These are phyloP conservation scores for Rhipidura dahli DNA, from an alignment of 2,113 vertebrate genomes.

Conservation along the genomic window DNA sequence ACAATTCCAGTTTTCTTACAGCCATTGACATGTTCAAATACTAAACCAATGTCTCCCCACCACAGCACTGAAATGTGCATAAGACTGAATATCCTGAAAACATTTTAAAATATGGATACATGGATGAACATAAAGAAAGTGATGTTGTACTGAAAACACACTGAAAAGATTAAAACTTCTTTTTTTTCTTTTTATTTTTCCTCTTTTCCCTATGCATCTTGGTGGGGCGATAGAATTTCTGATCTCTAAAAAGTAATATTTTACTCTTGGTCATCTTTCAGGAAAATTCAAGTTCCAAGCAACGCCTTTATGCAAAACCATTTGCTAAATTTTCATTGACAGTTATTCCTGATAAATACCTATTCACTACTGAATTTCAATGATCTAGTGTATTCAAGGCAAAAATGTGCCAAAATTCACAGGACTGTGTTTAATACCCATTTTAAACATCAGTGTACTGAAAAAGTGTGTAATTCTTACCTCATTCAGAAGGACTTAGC, in stretches of 20 bases:
- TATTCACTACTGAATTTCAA: neutral
- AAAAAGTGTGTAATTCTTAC: neutral
- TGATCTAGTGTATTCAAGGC: neutral
- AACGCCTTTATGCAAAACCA: neutral
- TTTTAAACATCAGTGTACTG: neutral
- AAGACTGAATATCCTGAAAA: neutral
- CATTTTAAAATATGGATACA: neutral
- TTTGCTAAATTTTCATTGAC: neutral
- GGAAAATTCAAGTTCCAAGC: neutral
- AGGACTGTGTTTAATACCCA: neutral
- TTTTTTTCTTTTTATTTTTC: fast-evolving
- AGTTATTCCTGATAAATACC: neutral
- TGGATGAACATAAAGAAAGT: neutral
- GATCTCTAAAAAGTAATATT: neutral
- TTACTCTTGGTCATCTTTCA: neutral
- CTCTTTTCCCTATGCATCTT: neutral
- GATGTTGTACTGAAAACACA: neutral
- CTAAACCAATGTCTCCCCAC: neutral
- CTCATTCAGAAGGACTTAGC: neutral
- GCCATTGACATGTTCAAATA: neutral
- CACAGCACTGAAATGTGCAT: neutral
- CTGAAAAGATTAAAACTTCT: neutral
- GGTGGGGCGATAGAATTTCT: neutral
- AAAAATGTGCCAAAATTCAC: neutral
- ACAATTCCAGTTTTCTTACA: neutral